A percentile compares a stretch with the other conserved stretches of the same genome.
Evolutionary conservation across 2,888 invertebrate genomes (phyloP).

Genomic region (Metallyticus violacea): DNA sequence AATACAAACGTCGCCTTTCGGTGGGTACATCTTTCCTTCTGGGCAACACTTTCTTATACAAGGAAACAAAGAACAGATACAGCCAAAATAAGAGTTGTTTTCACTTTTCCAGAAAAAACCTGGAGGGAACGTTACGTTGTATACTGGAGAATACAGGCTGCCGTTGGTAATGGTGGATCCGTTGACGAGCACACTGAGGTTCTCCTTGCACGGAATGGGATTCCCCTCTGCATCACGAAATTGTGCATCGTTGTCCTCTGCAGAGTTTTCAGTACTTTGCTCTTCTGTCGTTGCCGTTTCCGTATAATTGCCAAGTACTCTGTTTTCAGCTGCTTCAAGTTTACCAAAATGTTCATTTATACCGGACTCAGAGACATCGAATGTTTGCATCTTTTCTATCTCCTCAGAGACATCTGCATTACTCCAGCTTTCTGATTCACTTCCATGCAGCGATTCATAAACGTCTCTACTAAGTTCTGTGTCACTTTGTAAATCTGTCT

Average conservation of each 20-base stretch:
- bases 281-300: neutral
- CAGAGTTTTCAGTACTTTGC: neutral
- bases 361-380: neutral
- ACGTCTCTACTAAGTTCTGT: neutral
- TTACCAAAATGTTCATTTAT: neutral
- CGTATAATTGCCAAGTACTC: neutral
- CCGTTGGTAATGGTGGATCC: neutral
- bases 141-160: neutral
- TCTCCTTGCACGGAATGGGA: neutral
- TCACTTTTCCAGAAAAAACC: slow-evolving; percentile 3
- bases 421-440: neutral
- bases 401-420: neutral
- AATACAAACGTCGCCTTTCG: neutral
- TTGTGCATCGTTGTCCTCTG: neutral
- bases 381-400: neutral
- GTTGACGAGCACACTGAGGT: neutral
- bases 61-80: slow-evolving; percentile 44
- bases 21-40: neutral
- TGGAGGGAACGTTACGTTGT: slow-evolving; percentile 3
- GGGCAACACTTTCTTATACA: slow-evolving; percentile 48
- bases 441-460: neutral
- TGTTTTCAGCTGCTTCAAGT: neutral
- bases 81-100: slow-evolving; percentile 36
- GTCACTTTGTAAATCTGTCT: too few relatives aligned
- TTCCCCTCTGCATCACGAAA: neutral